Percentiles rank a stretch among this genome's conserved stretches.
Conservation (phyloP, 1,140 invertebrate genomes). For the Drosophila dunni region DNA sequence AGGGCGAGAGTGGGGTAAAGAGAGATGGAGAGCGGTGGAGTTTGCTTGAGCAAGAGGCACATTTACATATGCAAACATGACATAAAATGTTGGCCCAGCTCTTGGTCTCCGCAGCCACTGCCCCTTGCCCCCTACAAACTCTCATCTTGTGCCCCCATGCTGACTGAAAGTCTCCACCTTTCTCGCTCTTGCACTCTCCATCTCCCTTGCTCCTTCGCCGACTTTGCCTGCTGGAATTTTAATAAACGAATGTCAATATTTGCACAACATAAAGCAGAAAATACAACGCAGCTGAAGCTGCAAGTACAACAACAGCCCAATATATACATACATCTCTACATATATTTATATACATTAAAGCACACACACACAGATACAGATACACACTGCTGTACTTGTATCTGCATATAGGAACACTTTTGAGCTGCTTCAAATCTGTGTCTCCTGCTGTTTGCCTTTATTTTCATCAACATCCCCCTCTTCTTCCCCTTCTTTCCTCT, state of each 20-base stretch:
- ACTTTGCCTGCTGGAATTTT: slow-evolving; percentile 71
- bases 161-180: slow-evolving; percentile 29
- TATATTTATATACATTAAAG: slow-evolving; percentile 19
- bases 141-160: slow-evolving; percentile 38
- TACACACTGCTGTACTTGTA: not conserved
- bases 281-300: slow-evolving; percentile 62
- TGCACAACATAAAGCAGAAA: slow-evolving; percentile 82
- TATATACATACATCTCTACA: slow-evolving; percentile 18
- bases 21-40: slow-evolving; percentile 7
- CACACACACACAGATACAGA: not conserved
- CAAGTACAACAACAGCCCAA: slow-evolving; percentile 30
- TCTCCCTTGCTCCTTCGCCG: slow-evolving; percentile 9
- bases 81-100: slow-evolving; percentile 60
- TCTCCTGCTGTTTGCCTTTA: slow-evolving; percentile 55
- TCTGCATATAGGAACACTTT: not conserved
- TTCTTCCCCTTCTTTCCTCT: not conserved
- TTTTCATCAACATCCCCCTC: slow-evolving; percentile 48
- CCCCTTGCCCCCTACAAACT: not conserved
- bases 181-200: slow-evolving; percentile 21
- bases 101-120: slow-evolving; percentile 15
- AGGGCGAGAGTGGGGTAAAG: slow-evolving; percentile 5
- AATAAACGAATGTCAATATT: slow-evolving; percentile 84
- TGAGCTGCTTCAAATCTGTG: slow-evolving; percentile 3
- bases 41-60: slow-evolving; percentile 29
- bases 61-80: slow-evolving; percentile 84